Evolutionary conservation across 1,140 invertebrate genomes (phyloP), one percentile per base, ranked within the genome.

Genomic region (Zaprionus africanus): DNA sequence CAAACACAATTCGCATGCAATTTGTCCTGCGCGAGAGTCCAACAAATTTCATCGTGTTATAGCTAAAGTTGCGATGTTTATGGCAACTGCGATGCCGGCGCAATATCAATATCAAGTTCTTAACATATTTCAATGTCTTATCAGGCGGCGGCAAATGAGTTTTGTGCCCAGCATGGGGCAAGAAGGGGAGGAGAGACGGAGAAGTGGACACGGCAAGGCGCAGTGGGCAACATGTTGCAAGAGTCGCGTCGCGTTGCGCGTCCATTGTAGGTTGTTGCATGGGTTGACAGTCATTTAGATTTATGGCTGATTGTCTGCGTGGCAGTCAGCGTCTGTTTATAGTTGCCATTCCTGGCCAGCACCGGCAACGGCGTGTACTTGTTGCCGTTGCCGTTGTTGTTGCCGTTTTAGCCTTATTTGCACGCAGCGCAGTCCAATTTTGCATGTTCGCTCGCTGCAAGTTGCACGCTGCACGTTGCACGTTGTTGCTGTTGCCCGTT

Each of bases 271-370:
- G 85, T 76, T 82, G 63, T 56, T 76, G 82, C 74, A 59, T 83
- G 71, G 85, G 85, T 88, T 90, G 86, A 90, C 86, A 90, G 86
- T 90, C 86, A 90, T 90, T 90, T 90, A 90, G 86, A 90, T 90
- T 90, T 90, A 90, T 90, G 87, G 86, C 87, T 90, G 85, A 90
- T 90, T 90, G 85, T 90, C 86, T 82, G 84, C 71, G 63, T 70
- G 76, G 63, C 79, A 78, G 71, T 66, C 80, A 78, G 79, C 76
- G 82, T 80, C 76, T 85, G 78, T 87, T 87, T 86, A 87, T 79
- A 86, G 79, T 61, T 70, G 60, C 38, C 61, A 56, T 26, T 70
- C 54, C 46, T n/a, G n/a, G n/a, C 11, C 1, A 0, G 22, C 22
- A 22, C 22, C 36, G 22, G 49, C 49, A 36, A 22, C 22, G 43